phyloP scores from a whole-genome alignment of 2,113 vertebrate species.

The Pomatostomus ruficeps region DNA sequence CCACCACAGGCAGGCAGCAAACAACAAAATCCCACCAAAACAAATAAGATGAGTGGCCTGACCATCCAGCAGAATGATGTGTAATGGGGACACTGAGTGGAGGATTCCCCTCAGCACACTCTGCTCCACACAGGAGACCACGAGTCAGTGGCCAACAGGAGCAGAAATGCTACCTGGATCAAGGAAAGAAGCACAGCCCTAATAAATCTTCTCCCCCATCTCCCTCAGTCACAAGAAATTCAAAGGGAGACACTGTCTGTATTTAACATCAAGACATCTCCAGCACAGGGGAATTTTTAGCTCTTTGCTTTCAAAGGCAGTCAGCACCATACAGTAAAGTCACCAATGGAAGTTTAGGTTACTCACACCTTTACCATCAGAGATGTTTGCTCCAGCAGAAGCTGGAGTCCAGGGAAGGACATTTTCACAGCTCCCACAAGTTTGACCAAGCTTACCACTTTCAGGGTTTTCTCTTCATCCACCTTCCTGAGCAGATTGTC shows the following conservation, averaged over 20 bases:
- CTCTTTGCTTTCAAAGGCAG: background rate
- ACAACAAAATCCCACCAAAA: background rate
- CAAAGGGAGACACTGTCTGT: background rate
- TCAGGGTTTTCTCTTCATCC: conserved; percentile 68
- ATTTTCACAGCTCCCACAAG: conserved; percentile 69
- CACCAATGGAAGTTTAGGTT: background rate
- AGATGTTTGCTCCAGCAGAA: conserved; percentile 56
- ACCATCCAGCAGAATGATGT: background rate
- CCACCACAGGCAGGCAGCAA: background rate
- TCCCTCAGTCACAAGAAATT: background rate
- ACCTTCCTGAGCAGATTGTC: conserved; percentile 69
- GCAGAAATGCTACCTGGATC: background rate
- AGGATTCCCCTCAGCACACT: background rate
- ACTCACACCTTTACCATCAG: conserved; percentile 44
- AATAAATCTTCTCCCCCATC: too few relatives aligned
- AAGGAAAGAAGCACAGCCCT: background rate
- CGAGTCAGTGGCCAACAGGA: accelerated
- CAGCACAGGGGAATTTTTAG: background rate
- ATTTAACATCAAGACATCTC: background rate
- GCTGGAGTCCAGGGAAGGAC: conserved; percentile 57
- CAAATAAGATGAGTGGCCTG: background rate
- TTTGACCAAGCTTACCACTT: conserved; percentile 67
- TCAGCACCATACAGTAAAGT: background rate
- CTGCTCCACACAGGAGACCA: background rate
- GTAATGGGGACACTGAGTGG: background rate